phyloP scores from a whole-genome alignment of 2,888 invertebrate species.

The Lutraria lutraria region DNA sequence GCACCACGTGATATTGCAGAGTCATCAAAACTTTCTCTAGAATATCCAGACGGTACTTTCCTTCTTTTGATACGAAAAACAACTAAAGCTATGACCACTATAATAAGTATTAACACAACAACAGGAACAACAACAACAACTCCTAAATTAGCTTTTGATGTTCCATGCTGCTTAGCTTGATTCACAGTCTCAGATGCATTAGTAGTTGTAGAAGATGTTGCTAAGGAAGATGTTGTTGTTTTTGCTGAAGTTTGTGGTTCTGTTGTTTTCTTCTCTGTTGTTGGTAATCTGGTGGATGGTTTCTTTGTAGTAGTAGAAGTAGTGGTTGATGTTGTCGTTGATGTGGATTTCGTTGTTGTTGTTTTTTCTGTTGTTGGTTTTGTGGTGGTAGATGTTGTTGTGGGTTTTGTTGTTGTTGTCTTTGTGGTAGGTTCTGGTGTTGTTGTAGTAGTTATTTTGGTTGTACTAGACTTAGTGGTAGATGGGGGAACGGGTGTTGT shows the following conservation, averaged over 20 bases:
- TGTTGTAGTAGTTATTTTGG: slow-evolving; percentile 7
- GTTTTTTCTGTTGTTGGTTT: slow-evolving; percentile 25
- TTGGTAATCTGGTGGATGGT: not conserved
- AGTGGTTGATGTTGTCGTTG: slow-evolving; percentile 25
- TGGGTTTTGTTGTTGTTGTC: slow-evolving; percentile 34
- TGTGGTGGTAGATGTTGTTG: slow-evolving; percentile 31
- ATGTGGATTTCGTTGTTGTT: slow-evolving; percentile 22
- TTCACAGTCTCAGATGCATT: slow-evolving; percentile 44
- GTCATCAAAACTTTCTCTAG: slow-evolving; percentile 77
- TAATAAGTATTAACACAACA: slow-evolving; percentile 65
- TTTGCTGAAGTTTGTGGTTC: slow-evolving; percentile 15
- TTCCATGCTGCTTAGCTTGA: slow-evolving; percentile 27
- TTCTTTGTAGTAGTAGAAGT: slow-evolving; percentile 41
- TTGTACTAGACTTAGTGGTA: not conserved
- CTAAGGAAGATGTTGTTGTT: slow-evolving; percentile 27
- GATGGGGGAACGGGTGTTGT: slow-evolving; percentile 17
- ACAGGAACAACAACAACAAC: slow-evolving; percentile 69
- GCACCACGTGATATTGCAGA: slow-evolving; percentile 73
- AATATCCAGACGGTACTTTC: slow-evolving; percentile 65
- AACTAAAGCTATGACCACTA: slow-evolving; percentile 59
- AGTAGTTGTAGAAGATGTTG: slow-evolving; percentile 16
- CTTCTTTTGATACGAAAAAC: slow-evolving; percentile 62
- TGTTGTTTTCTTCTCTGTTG: slow-evolving; percentile 6
- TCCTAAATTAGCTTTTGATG: slow-evolving; percentile 46
- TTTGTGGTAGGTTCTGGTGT: slow-evolving; percentile 12